A percentile compares a stretch with the other conserved stretches of the same genome.
Evolutionary conservation across 2,113 vertebrate genomes (phyloP).

Genomic region (Hylia prasina): DNA sequence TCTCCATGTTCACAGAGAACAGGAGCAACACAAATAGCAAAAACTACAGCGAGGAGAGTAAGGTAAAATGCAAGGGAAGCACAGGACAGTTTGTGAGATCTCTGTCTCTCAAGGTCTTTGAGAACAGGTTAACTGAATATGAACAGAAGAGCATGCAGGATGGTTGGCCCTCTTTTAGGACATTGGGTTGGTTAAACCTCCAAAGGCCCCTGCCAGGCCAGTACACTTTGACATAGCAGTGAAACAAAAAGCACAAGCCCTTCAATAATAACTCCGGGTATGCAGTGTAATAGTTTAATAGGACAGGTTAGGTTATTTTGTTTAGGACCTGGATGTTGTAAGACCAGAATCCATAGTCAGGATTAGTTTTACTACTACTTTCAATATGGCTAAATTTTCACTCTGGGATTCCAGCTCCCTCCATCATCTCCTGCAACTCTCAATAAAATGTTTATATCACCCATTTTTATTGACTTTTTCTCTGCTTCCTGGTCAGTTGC

Average conservation of each 20-base stretch:
- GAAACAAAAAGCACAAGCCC: neutral
- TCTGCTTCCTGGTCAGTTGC: neutral
- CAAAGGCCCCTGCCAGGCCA: neutral
- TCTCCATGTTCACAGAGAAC: rapidly evolving
- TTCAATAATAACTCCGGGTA: neutral
- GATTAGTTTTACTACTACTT: neutral
- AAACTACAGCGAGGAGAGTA: neutral
- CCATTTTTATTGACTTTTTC: neutral
- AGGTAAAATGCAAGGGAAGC: neutral
- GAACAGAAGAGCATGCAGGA: neutral
- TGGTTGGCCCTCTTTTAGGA: neutral
- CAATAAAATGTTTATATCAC: neutral
- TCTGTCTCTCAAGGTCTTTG: neutral
- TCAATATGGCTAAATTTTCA: neutral
- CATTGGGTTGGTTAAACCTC: neutral
- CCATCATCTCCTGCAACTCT: neutral
- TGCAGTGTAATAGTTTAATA: neutral
- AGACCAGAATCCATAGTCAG: neutral
- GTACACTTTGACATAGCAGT: neutral
- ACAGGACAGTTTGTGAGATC: neutral
- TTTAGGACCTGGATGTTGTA: neutral
- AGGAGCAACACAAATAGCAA: neutral
- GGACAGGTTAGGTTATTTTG: neutral
- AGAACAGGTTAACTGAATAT: neutral
- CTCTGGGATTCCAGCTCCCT: neutral